phyloP scores from a whole-genome alignment of 2,113 vertebrate species.

The Todiramphus saurophagus region DNA sequence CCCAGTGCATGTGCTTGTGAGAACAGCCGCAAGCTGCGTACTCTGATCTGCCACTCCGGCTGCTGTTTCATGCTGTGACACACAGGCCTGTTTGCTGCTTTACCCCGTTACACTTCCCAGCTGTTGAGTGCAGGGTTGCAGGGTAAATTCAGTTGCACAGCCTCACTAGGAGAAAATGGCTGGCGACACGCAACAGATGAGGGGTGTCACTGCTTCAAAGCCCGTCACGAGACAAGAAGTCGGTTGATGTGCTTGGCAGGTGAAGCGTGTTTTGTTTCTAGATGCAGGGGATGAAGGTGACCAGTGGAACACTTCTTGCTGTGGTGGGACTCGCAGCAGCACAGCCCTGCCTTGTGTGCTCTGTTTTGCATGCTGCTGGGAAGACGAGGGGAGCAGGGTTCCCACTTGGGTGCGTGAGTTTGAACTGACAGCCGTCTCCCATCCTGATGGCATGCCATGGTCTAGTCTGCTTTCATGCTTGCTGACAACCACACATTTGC shows the following conservation, averaged over 20 bases:
- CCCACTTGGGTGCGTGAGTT: not conserved
- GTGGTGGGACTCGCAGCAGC: not conserved
- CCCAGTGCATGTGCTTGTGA: rapidly evolving
- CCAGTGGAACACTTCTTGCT: not conserved
- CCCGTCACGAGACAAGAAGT: not conserved
- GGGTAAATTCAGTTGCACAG: not conserved
- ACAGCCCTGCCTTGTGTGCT: not conserved
- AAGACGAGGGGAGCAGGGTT: not conserved
- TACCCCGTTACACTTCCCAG: not conserved
- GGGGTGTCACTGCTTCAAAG: not conserved
- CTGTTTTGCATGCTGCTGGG: not conserved
- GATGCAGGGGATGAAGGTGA: not conserved
- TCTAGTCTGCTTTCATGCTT: not conserved
- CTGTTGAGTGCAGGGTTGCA: not conserved
- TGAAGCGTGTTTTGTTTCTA: not conserved
- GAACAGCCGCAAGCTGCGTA: not conserved
- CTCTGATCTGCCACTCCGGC: not conserved
- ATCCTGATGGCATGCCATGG: not conserved
- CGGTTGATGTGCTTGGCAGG: not conserved
- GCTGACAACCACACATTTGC: not conserved
- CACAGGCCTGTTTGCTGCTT: not conserved
- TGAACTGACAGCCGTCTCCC: not conserved
- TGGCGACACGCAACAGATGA: not conserved
- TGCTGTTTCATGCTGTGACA: not conserved
- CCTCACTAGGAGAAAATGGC: not conserved